Base-by-base conservation (phyloP, 1,140 invertebrate species). In the Varroa destructor region DNA sequence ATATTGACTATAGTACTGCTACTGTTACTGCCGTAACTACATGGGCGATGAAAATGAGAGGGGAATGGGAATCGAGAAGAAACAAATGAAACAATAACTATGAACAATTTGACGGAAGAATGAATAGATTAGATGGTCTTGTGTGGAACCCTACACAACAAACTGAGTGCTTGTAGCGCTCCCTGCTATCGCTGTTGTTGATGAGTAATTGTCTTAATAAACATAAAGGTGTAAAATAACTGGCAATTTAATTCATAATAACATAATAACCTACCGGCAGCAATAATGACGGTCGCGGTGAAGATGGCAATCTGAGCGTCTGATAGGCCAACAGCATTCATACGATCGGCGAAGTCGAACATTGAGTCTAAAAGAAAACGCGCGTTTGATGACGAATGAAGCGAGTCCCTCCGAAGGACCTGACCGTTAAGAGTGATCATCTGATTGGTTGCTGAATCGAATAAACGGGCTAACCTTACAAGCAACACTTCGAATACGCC, bases 341-440 rank as follows among this genome's bases (percentile, higher is more conserved):
- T 88, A 74, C 91, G 85, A 77, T 95, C 92, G 56, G 93, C 91
- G 80, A 98, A 95, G 77, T 97, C 94, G 79, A 97, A 95, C 82
- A 96, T 97, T 73, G 90, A 94, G 77, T 96, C 91, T 80, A 96
- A 89, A 43, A 98, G 85, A 79, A 95, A 96, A 75, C 91, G 84
- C 10, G 91, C 91, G 81, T 94, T 94, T 74, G 88, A 89, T 71
- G 87, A 88, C 78, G 88, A 89, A 80, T 91, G 89, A 74, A 94
- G 89, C 67, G 90, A 87, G 79, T 94, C 91, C 67, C 89, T 84
- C 76, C 90, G 88, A 78, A 93, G 85, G 74, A 94, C 86, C 80
- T 93, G 89, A 64, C 91, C 91, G 77, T 94, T 93, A 70, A 94
- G 83, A 79, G 90, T 94, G 74, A 94, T 88, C 85, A 94, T 91